Conservation (phyloP, 2,797 vertebrate species). For the Macroramphosus scolopax region DNA sequence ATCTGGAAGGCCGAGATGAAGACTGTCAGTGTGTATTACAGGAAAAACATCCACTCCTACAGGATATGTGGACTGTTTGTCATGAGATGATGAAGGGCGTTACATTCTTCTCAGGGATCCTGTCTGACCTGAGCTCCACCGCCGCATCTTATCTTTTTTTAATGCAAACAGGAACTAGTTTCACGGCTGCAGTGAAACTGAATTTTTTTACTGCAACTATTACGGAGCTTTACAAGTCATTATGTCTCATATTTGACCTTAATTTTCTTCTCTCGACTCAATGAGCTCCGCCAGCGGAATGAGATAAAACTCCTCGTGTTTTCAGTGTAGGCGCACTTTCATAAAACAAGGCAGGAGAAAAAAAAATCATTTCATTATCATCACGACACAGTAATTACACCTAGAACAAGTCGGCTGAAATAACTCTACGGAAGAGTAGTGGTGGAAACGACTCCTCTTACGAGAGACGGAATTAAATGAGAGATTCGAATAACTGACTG, state of each 20-base stretch:
- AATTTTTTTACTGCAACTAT: slow-evolving; percentile 39
- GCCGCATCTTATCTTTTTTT: slow-evolving; percentile 25
- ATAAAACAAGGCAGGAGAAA: too few species aligned
- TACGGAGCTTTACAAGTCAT: slow-evolving; percentile 43
- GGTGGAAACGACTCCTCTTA: too few species aligned
- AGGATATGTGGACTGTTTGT: slow-evolving; percentile 24
- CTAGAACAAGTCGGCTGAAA: too few species aligned
- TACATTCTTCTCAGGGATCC: slow-evolving; percentile 25
- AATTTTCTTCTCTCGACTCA: too few species aligned
- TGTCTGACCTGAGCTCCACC: slow-evolving; percentile 19
- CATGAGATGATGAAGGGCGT: slow-evolving; percentile 36
- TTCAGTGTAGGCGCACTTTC: too few species aligned
- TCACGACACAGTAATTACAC: too few species aligned
- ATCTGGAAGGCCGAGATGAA: slow-evolving; percentile 53
- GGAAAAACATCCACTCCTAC: slow-evolving; percentile 8
- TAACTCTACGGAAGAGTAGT: too few species aligned
- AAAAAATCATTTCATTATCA: too few species aligned
- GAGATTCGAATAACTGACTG: too few species aligned
- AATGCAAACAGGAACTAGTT: slow-evolving; percentile 34
- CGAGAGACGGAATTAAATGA: too few species aligned
- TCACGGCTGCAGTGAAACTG: slow-evolving; percentile 42
- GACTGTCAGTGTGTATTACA: slow-evolving; percentile 22
- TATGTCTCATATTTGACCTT: slow-evolving; percentile 31
- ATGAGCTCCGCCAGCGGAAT: not conserved
- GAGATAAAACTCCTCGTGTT: too few species aligned